Base-by-base conservation (phyloP, 1,140 invertebrate genomes). In the Papilio dardanus region DNA sequence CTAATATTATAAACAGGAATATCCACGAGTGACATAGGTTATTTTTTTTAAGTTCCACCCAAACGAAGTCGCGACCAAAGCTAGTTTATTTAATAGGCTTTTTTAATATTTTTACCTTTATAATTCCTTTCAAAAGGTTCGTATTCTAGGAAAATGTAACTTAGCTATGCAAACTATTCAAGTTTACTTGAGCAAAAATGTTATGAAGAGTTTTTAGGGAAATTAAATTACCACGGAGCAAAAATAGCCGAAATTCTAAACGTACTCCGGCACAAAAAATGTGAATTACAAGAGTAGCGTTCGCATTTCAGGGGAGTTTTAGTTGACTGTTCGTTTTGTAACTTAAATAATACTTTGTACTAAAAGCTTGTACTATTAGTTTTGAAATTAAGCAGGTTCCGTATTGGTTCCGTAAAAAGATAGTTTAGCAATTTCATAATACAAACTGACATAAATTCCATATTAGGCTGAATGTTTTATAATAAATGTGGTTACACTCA, bases 281-380 rank as follows among this genome's bases (percentile, higher is more conserved):
- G 35, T 37, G 4, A 69, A 69, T 68, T 37, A 30, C 42, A 66
- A 71, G 28, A 40, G 62, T 69, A 16, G 62, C 69, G 66, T 76
- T 76, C 62, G 69, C 71, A 73, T 76, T 76, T 71, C 67, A 58
- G 30, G 69, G 31, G 3, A 24, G 4, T 21, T 69, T 40, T 42
- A 40, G 31, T 69, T 35, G 31, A 68, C 10, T n/a, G 3, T n/a
- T 66, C 6, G 14, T 66, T 66, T 28, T 19, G 16, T 62, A 4
- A 62, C 1, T 62, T 14, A 62, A 62, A 19, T 1, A 46, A n/a
- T 1, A n/a, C 1, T 46, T 46, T 0, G 6, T 46, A 46, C 6
- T 19, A 46, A n/a, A 3, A 14, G 4, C 12, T 42, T 42, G 16
- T 42, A n/a, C 14, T 16, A 42, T 42, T n/a, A 16, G 4, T 19